phyloP scores from a whole-genome alignment of 1,140 invertebrate species.

The Pseudachorutes palmiensis region DNA sequence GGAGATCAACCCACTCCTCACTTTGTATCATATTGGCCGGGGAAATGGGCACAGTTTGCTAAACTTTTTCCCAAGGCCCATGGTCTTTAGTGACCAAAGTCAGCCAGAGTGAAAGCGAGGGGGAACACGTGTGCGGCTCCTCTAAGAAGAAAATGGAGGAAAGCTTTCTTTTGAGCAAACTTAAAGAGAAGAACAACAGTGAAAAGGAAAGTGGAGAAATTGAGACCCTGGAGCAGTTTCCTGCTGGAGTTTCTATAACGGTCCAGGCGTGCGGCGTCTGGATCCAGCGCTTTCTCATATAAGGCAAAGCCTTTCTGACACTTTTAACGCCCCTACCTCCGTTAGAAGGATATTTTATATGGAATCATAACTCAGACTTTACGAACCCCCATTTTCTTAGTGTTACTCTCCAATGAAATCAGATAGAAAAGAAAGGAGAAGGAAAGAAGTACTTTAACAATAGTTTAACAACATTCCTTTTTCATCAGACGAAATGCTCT shows the following conservation, averaged over 20 bases:
- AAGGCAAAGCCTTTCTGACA: slow-evolving; percentile 5
- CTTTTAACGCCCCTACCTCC: slow-evolving; percentile 6
- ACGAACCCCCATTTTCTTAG: not conserved
- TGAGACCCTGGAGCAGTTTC: too few relatives aligned
- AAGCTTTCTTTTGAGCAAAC: too few relatives aligned
- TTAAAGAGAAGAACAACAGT: too few relatives aligned
- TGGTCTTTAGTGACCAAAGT: too few relatives aligned
- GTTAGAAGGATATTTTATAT: not conserved
- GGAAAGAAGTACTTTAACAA: slow-evolving; percentile 6
- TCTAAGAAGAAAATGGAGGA: too few relatives aligned
- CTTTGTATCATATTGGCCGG: not conserved
- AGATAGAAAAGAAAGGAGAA: not conserved
- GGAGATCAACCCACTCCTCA: not conserved
- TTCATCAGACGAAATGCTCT: not conserved
- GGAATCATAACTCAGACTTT: slow-evolving; percentile 5
- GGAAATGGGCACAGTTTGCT: too few relatives aligned
- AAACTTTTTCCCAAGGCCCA: too few relatives aligned
- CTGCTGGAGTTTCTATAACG: too few relatives aligned
- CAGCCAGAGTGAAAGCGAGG: not conserved
- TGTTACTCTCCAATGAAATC: not conserved
- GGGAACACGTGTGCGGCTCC: not conserved
- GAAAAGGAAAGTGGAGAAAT: too few relatives aligned
- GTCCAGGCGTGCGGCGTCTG: too few relatives aligned
- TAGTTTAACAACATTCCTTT: slow-evolving; percentile 11
- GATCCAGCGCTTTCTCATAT: not conserved